Evolutionary conservation across 2,797 vertebrate genomes (phyloP), one percentile per base, ranked within the genome.

Genomic region (Nothura maculosa): DNA sequence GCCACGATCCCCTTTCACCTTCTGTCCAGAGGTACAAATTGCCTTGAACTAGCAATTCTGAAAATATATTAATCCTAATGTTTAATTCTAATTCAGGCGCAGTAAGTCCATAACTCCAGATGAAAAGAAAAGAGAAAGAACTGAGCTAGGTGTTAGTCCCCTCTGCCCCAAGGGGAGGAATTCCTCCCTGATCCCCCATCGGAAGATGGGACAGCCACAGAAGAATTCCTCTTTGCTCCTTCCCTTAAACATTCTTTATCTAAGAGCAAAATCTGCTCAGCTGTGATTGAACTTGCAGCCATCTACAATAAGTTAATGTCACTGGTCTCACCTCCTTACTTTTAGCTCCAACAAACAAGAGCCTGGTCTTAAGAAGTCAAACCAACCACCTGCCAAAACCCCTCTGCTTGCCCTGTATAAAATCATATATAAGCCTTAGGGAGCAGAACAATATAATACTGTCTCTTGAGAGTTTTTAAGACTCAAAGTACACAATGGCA

Each of bases 91-190:
- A 25, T 4, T 17, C 77, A 80, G 80, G 48, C 1, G 1, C 19
- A 47, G 76, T 14, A 18, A 3, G 19, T 66, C 28, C 20, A 2
- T 55, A 62, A 85, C 28, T 76, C 38, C 42, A 17, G 40, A 68
- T 76, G 63, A 21, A 72, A 78, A 58, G 20, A 72, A 75, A 58
- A 54, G 60, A 87, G 60, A 90, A 90, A 15, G 81, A 93, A 89
- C 15, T 0, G 27, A 63, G 10, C 27, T 4, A 61, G 21, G 15
- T 72, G 32, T 75, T 72, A 54, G 43, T 17, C 48, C 43, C 34
- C 86, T 90, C 40, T 74, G 48, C 40, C 58, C 75, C 61, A 70
- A n/a, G 28, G 64, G 60, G 48, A 12, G 45, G 79, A 95, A 92
- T 82, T 82, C 84, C n/a, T 77, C 63, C 52, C 40, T 74, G 75